These are phyloP conservation scores for Florisuga fusca DNA, from an alignment of 2,797 vertebrate species.

Conservation along the genomic window DNA sequence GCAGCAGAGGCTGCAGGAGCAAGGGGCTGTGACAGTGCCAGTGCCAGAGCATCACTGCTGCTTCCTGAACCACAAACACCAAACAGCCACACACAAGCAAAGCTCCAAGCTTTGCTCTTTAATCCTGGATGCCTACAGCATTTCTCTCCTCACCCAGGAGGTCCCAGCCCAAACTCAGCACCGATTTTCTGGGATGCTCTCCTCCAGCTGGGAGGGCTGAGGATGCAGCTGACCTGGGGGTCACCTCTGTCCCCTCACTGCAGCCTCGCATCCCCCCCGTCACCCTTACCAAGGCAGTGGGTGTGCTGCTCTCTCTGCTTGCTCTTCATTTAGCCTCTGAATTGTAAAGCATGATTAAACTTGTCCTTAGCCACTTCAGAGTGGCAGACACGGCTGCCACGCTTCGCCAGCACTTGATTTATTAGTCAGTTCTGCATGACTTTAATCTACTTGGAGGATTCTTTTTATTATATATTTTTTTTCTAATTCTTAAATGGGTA, in stretches of 20 bases:
- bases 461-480: background rate
- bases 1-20: accelerated
- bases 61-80: accelerated
- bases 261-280: background rate
- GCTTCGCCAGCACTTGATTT: background rate
- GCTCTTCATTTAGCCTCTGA: background rate
- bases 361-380: slow-evolving; percentile 8
- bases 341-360: background rate
- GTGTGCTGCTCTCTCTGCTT: background rate
- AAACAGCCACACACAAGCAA: accelerated
- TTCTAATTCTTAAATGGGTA: slow-evolving; percentile 5
- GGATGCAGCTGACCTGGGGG: accelerated
- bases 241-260: background rate
- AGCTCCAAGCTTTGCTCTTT: background rate
- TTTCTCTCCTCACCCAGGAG: too few species aligned
- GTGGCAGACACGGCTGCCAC: slow-evolving; percentile 5
- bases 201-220: background rate
- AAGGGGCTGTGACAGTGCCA: accelerated
- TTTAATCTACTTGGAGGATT: slow-evolving; percentile 26
- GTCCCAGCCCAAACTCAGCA: background rate
- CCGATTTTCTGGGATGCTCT: accelerated
- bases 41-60: accelerated
- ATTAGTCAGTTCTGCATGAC: slow-evolving; percentile 43
- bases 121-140: background rate
- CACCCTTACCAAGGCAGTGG: accelerated